Conservation (phyloP, 1,140 invertebrate genomes). For the Sarcophaga peregrina region DNA sequence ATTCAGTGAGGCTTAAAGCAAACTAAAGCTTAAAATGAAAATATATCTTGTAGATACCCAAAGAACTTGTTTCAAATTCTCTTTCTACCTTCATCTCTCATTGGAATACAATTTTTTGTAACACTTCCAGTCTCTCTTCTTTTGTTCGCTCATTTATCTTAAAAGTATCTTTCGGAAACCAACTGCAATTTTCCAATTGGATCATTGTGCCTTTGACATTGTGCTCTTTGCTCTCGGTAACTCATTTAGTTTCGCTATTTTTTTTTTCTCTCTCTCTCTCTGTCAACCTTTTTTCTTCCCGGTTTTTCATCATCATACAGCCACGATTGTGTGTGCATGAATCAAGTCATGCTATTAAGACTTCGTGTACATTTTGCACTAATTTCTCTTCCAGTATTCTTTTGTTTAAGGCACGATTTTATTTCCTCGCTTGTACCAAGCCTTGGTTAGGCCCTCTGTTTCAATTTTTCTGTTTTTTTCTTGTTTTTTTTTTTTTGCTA, state of each 20-base stretch:
- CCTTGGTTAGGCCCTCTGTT: no score
- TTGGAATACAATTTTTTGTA: conserved; percentile 20
- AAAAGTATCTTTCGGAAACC: conserved; percentile 5
- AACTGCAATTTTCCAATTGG: conserved; percentile 40
- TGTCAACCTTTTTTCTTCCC: neutral
- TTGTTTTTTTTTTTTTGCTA: neutral
- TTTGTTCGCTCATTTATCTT: neutral
- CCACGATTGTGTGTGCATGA: neutral
- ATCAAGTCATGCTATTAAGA: conserved; percentile 31
- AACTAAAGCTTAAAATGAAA: neutral
- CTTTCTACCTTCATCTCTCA: neutral
- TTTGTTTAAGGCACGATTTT: conserved; percentile 21
- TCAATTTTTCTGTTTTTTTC: neutral
- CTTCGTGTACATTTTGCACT: conserved; percentile 40
- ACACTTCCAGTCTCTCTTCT: neutral
- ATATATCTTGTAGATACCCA: neutral
- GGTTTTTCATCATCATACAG: neutral
- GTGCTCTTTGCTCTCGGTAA: neutral
- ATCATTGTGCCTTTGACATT: neutral
- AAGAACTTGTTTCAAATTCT: no score
- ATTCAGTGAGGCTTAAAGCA: neutral
- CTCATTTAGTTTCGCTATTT: neutral
- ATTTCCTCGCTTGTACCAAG: neutral
- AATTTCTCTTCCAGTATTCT: conserved; percentile 31
- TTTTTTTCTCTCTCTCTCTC: neutral